Percentiles rank a stretch among this genome's conserved stretches.
These are phyloP conservation scores for Halesus radiatus DNA, from an alignment of 1,140 invertebrate genomes.

Conservation along the genomic window DNA sequence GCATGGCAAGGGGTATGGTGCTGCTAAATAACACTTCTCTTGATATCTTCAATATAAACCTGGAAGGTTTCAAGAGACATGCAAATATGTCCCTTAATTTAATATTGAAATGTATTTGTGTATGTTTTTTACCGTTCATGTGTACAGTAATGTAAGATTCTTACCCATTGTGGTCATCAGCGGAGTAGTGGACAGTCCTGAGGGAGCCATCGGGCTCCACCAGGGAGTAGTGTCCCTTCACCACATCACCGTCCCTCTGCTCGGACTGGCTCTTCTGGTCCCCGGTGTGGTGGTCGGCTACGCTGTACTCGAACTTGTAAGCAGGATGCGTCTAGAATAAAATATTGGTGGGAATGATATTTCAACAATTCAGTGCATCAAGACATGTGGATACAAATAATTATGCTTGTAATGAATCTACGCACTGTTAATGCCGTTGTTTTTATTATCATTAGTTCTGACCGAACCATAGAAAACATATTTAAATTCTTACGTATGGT, in stretches of 20 bases:
- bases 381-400: neutral
- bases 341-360: no score
- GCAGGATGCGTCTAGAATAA: slow-evolving; percentile 60
- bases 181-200: slow-evolving; percentile 67
- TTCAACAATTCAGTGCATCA: no score
- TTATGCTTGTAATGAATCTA: no score
- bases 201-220: slow-evolving; percentile 66
- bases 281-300: slow-evolving; percentile 64
- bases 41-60: no score
- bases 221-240: slow-evolving; percentile 65
- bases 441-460: no score
- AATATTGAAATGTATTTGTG: no score
- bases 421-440: neutral
- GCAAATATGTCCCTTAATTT: no score
- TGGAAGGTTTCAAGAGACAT: no score
- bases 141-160: no score
- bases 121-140: no score
- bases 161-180: slow-evolving; percentile 68
- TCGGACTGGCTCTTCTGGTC: slow-evolving; percentile 67
- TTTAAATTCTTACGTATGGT: slow-evolving; percentile 43
- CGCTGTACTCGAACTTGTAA: slow-evolving; percentile 66
- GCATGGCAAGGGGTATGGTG: no score
- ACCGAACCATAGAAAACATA: neutral
- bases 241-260: slow-evolving; percentile 64
- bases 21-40: no score